A percentile compares a stretch with the other conserved stretches of the same genome.
Conservation (phyloP, 1,140 invertebrate species). For the Drosophila simulans region DNA sequence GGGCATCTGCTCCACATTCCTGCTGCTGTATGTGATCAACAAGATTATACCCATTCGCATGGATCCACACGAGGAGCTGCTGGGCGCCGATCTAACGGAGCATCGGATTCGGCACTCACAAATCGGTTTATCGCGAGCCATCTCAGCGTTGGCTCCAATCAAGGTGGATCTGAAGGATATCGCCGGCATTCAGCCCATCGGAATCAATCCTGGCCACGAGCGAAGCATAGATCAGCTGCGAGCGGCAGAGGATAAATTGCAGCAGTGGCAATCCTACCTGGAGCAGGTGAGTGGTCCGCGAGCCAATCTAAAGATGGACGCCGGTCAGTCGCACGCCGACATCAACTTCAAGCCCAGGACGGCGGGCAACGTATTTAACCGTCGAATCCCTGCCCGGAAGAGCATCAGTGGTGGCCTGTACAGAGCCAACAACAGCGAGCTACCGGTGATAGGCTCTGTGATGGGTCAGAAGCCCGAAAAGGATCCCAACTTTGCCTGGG, state of each 20-base stretch:
- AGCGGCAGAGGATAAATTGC: conserved; percentile 75
- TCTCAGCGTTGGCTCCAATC: conserved; percentile 86
- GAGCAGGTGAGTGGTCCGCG: conserved; percentile 58
- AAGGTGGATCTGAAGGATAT: conserved; percentile 85
- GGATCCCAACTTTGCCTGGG: conserved; percentile 78
- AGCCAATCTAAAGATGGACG: conserved; percentile 19
- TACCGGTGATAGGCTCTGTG: conserved; percentile 28
- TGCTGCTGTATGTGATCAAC: conserved; percentile 91
- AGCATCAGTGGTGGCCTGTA: conserved; percentile 50
- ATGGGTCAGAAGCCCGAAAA: conserved; percentile 50
- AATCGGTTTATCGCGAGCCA: conserved; percentile 87
- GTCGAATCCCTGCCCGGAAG: conserved; percentile 41
- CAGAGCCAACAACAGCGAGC: conserved; percentile 64
- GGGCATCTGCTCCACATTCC: conserved; percentile 89
- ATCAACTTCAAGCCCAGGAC: conserved; percentile 52
- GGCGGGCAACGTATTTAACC: conserved; percentile 57
- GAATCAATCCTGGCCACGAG: conserved; percentile 86
- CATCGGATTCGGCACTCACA: conserved; percentile 88
- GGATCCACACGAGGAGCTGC: conserved; percentile 92
- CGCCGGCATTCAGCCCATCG: conserved; percentile 85
- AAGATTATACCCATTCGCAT: conserved; percentile 93
- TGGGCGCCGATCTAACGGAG: conserved; percentile 95
- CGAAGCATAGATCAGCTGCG: conserved; percentile 85
- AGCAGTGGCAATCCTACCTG: conserved; percentile 78
- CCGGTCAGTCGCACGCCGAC: conserved; percentile 36